A percentile compares a stretch with the other conserved stretches of the same genome.
Conservation (phyloP, 2,797 vertebrate genomes). For the Phyllotis vaccarum region DNA sequence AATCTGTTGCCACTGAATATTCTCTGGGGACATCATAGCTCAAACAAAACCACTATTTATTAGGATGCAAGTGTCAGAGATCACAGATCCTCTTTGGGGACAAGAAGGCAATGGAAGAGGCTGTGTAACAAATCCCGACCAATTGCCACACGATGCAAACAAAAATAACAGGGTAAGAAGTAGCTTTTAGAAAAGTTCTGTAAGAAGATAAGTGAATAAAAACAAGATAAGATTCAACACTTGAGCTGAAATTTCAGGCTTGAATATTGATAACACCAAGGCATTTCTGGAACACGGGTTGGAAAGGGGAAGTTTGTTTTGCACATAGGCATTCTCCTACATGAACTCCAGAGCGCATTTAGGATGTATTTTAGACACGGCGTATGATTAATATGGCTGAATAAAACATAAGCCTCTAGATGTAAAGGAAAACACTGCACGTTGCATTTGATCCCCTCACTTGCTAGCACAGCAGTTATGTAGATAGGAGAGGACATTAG, state of each 20-base stretch:
- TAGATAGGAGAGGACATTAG: not conserved
- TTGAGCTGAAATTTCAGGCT: constrained; percentile 33
- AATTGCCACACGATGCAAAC: not conserved
- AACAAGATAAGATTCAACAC: not conserved
- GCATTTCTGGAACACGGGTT: not conserved
- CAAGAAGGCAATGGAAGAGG: not conserved
- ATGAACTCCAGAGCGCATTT: not conserved
- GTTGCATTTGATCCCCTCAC: not conserved
- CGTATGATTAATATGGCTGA: constrained; percentile 26
- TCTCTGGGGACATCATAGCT: constrained; percentile 44
- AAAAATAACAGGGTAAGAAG: not conserved
- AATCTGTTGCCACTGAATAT: constrained; percentile 57
- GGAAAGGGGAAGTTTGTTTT: not conserved
- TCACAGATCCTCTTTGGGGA: constrained; percentile 25
- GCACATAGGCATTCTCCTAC: not conserved
- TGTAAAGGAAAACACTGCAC: not conserved
- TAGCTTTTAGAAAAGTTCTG: not conserved
- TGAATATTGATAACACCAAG: not conserved
- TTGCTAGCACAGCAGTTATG: not conserved
- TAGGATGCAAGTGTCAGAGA: constrained; percentile 33
- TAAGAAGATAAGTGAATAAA: not conserved
- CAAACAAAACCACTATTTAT: constrained; percentile 40
- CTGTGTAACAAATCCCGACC: not conserved
- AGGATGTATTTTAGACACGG: not conserved
- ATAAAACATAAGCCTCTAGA: constrained; percentile 44